Evolutionary conservation across 2,113 vertebrate genomes (phyloP).

Genomic region (Laticauda colubrina): DNA sequence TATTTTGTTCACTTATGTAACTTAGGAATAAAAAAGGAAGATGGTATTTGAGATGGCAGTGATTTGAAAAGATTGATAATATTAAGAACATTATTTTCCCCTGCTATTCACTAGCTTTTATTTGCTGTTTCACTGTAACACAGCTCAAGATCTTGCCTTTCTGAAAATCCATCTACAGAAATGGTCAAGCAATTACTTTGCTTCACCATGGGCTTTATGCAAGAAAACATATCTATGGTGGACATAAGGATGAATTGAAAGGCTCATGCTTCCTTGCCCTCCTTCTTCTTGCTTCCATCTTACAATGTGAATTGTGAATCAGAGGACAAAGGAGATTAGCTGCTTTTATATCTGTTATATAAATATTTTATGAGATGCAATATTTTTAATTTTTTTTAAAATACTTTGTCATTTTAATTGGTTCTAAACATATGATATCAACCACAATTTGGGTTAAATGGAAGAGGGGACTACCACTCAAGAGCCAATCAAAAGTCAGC

Average conservation of each 20-base stretch:
- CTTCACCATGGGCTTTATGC: neutral
- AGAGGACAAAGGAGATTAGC: neutral
- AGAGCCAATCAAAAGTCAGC: neutral
- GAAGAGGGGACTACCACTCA: no score
- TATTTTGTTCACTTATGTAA: constrained; percentile 9
- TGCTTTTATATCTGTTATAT: neutral
- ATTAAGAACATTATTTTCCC: constrained; percentile 23
- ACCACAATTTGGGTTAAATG: neutral
- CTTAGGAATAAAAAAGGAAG: constrained; percentile 42
- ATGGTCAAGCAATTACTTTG: constrained; percentile 24
- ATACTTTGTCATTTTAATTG: neutral
- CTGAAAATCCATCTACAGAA: constrained; percentile 15
- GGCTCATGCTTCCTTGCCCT: neutral
- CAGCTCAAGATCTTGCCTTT: constrained; percentile 10
- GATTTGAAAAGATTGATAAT: constrained; percentile 33
- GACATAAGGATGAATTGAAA: neutral
- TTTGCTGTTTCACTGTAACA: constrained; percentile 37
- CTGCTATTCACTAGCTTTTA: constrained; percentile 16
- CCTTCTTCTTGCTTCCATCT: neutral
- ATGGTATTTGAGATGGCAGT: constrained; percentile 13
- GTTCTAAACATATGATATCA: neutral
- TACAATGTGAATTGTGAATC: neutral
- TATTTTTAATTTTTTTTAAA: neutral
- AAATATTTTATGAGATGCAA: neutral
- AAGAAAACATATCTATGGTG: neutral